Percentiles rank a stretch among this genome's conserved stretches.
Conservation (phyloP, 2,113 vertebrate species). For the Hassar affinis region DNA sequence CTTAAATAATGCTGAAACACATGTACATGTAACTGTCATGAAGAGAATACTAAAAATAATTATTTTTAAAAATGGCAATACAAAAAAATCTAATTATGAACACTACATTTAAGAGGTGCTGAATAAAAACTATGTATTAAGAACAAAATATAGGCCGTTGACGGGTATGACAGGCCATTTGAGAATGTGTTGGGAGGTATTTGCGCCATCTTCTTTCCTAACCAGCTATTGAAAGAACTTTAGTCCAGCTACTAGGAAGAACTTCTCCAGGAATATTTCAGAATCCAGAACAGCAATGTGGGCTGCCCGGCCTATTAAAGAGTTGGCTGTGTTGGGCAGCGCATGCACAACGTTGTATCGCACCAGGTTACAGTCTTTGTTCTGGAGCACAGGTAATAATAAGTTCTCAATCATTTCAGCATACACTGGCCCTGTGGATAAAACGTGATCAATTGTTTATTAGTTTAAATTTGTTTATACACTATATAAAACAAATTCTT, state of each 20-base stretch:
- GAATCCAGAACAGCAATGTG: conserved; percentile 99
- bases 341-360: conserved; percentile 96
- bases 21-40: neutral
- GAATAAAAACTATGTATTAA: conserved; percentile 75
- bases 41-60: conserved; percentile 37
- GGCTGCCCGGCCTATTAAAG: conserved; percentile 94
- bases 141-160: conserved; percentile 67
- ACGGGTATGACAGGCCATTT: conserved; percentile 72
- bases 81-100: conserved; percentile 88
- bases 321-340: conserved; percentile 96
- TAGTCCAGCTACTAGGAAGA: conserved; percentile 95
- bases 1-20: conserved; percentile 35
- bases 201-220: conserved; percentile 64
- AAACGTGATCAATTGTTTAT: neutral
- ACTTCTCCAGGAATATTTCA: conserved; percentile 99
- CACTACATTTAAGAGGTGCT: conserved; percentile 80
- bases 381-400: conserved; percentile 92
- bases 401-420: conserved; percentile 99
- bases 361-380: conserved; percentile 92
- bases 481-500: neutral
- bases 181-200: conserved; percentile 91
- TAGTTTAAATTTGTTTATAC: neutral
- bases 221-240: conserved; percentile 93
- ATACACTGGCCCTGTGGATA: conserved; percentile 86
- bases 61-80: conserved; percentile 80